These are phyloP conservation scores for Sipha maydis DNA, from an alignment of 2,888 invertebrate genomes.

Conservation along the genomic window DNA sequence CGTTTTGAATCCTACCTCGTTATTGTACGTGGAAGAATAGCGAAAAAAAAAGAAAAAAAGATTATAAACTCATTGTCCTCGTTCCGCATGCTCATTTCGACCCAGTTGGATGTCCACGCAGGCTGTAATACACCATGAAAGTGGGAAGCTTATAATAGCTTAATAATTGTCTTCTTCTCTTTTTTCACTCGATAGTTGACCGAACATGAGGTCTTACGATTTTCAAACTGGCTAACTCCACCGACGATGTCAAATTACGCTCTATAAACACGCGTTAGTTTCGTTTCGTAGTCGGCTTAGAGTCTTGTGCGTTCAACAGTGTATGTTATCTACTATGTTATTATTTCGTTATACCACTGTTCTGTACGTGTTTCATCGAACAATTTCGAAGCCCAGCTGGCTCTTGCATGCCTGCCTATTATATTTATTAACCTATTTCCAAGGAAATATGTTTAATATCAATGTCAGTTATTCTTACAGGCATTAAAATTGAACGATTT, in stretches of 20 bases:
- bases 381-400: too few species aligned
- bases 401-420: too few species aligned
- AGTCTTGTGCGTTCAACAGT: too few species aligned
- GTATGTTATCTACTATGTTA: too few species aligned
- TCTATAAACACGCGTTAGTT: background rate
- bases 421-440: too few species aligned
- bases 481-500: background rate
- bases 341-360: too few species aligned
- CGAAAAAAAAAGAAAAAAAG: conserved; percentile 32
- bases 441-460: too few species aligned
- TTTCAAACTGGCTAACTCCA: background rate
- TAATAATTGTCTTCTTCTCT: background rate
- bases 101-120: conserved; percentile 6
- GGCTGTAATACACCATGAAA: background rate
- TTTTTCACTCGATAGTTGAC: background rate
- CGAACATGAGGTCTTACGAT: background rate
- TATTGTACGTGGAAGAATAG: background rate
- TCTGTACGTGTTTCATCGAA: too few species aligned
- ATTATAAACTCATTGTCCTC: conserved; percentile 36
- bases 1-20: conserved; percentile 10
- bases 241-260: background rate
- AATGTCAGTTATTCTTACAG: background rate
- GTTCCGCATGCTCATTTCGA: background rate
- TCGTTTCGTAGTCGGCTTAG: background rate
- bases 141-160: too few species aligned